phyloP scores from a whole-genome alignment of 2,113 vertebrate genomes.

The Scophthalmus maximus region DNA sequence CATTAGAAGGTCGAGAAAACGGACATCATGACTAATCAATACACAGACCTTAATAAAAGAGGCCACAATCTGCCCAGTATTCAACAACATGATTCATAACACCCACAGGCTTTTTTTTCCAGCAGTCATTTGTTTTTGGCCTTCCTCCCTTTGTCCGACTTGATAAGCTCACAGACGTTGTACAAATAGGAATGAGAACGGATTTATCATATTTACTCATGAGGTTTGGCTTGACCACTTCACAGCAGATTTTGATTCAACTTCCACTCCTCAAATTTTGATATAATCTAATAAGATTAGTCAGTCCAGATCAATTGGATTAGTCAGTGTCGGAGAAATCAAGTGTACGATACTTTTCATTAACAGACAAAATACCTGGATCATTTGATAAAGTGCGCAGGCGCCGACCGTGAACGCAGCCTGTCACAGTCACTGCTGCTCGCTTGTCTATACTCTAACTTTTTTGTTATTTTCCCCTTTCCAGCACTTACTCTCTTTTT shows the following conservation, averaged over 20 bases:
- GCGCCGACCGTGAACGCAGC: too few relatives aligned
- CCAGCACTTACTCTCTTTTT: too few relatives aligned
- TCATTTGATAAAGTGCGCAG: too few relatives aligned
- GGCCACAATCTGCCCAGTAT: background rate
- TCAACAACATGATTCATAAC: background rate
- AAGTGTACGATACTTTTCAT: background rate
- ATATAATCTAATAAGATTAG: too few relatives aligned
- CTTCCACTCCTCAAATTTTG: background rate
- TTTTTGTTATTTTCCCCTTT: too few relatives aligned
- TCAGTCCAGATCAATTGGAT: background rate
- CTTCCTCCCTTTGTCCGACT: background rate
- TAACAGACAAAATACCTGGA: too few relatives aligned
- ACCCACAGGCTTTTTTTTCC: background rate
- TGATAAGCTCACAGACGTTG: background rate
- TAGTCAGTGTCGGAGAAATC: background rate
- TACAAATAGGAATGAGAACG: background rate
- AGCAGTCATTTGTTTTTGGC: background rate
- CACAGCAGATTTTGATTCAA: background rate
- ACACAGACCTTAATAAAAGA: too few relatives aligned
- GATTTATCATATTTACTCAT: background rate
- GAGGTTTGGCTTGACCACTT: background rate
- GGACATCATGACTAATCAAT: conserved; percentile 3
- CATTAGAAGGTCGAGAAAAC: background rate
- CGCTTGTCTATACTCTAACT: too few relatives aligned
- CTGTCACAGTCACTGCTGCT: too few relatives aligned